These are phyloP conservation scores for Siphamia tubifer DNA, from an alignment of 2,113 vertebrate species.

Conservation along the genomic window DNA sequence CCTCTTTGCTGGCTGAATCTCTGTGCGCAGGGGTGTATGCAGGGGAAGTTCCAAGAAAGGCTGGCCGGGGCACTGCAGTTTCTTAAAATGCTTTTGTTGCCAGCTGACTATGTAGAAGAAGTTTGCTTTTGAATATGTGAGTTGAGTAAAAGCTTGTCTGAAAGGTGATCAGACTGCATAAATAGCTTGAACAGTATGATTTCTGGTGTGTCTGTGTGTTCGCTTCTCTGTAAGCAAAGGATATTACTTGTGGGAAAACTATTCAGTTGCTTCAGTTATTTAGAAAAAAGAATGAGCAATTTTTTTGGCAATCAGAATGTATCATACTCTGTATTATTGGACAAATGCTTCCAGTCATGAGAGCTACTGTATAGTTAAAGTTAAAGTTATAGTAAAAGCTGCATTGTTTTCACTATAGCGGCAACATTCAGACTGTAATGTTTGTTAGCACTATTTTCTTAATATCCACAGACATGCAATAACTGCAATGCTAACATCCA, in stretches of 20 bases:
- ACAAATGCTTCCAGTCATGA: neutral
- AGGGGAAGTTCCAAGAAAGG: constrained; percentile 50
- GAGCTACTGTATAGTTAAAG: neutral
- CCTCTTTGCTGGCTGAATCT: constrained; percentile 37
- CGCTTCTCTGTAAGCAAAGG: neutral
- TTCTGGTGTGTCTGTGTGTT: neutral
- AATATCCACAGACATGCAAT: constrained; percentile 5
- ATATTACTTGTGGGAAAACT: no score
- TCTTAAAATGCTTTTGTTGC: constrained; percentile 28
- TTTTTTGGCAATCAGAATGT: no score
- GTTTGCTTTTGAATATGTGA: neutral
- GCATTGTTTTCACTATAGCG: neutral
- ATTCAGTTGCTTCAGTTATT: no score
- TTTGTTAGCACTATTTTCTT: constrained; percentile 13
- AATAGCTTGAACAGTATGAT: neutral
- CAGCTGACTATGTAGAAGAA: constrained; percentile 10
- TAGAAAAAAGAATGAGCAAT: no score
- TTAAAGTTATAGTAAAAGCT: constrained; percentile 1
- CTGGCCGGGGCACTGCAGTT: constrained; percentile 43
- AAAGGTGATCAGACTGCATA: neutral
- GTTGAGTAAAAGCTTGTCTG: neutral
- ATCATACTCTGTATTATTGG: no score
- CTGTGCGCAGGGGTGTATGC: constrained; percentile 53
- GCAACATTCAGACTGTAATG: neutral
- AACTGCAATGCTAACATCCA: neutral